Base-by-base conservation (phyloP, 2,797 vertebrate genomes). In the Lagodon rhomboides region DNA sequence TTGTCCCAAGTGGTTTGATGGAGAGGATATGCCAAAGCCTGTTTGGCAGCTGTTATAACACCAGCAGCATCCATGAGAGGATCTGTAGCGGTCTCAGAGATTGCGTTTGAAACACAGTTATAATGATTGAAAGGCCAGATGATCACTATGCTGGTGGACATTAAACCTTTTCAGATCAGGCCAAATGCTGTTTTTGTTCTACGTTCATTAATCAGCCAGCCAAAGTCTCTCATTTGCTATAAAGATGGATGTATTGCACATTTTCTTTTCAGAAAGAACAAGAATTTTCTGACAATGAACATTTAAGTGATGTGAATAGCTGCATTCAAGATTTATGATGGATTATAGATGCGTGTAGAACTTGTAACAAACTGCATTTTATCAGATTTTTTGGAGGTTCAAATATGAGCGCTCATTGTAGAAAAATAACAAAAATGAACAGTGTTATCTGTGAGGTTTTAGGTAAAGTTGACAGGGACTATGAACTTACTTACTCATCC, bases 1-100 rank as follows among this genome's bases (percentile, higher is more conserved):
- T 62, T 41, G 43, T 22, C 49, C 47, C 15, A 63, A 84, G 61
- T 68, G 73, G 53, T 82, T 66, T 20, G 41, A 73, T 61, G 66
- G 49, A 72, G 23, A 7, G 17, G 60, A 73, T 0, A 41, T 30
- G 53, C n/a, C 27, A 62, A 3, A 30, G 1, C n/a, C 23, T 38
- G 53, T 58, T 70, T 30, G 9, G 58, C 58, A 47, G 54, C 59
- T 67, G 49, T 50, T 79, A 38, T 38, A 23, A 73, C 54, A 64
- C n/a, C 61, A 63, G 17, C 3, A 61, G 20, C n/a, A 16, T 47
- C 74, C 4, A 54, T 12, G 41, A 74, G 76, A 64, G 71, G 60
- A 54, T 80, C 44, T 73, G 67, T 66, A 56, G 27, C 18, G 7
- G 73, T 46, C 50, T 63, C 58, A 50, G 58, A 17, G 20, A 60